Evolutionary conservation across 2,888 invertebrate genomes (phyloP), one percentile per base, ranked within the genome.

Genomic region (Pheosia gnoma): DNA sequence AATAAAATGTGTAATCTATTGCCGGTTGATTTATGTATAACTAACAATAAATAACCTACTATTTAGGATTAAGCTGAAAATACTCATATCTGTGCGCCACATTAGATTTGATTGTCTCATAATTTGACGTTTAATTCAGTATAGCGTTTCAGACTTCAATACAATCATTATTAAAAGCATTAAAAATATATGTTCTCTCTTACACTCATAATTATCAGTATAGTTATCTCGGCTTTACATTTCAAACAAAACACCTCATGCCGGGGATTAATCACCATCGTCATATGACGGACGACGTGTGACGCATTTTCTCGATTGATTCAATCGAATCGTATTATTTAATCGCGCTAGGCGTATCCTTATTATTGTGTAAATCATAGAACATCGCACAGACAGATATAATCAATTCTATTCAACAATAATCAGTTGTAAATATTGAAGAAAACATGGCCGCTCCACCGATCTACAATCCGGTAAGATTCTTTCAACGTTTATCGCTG

Each of bases 381-480:
- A 57, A 68, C 68, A 70, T 13, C 71, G 62, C 70, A 51, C 36
- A 38, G 38, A 37, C 52, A 38, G 37, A 54, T 41, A 41, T 13
- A 9, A 56, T 56, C 39, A 54, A 11, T 39, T 56, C 52, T 51
- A 55, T 59, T 56, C 58, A 38, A 38, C 58, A 43, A 62, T 47
- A 53, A 66, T 60, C 59, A 39, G 62, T 61, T 59, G 64, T 63
- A 58, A 72, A 67, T 70, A 65, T 63, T 60, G 55, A 62, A 53
- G 60, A 70, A 80, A 80, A 68, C 61, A 92, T 92, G 92, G 84
- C 90, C 62, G 81, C 85, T 62, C 83, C 82, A 64, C 86, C 88
- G 3, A 89, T 92, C 41, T 92, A 90, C 81, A 91, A 84, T 68
- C 92, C 92, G 67, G 92, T 93, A 78, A 87, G 92, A 83, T 59